Conservation (phyloP, 2,888 invertebrate genomes). For the Yponomeuta evonymella region DNA sequence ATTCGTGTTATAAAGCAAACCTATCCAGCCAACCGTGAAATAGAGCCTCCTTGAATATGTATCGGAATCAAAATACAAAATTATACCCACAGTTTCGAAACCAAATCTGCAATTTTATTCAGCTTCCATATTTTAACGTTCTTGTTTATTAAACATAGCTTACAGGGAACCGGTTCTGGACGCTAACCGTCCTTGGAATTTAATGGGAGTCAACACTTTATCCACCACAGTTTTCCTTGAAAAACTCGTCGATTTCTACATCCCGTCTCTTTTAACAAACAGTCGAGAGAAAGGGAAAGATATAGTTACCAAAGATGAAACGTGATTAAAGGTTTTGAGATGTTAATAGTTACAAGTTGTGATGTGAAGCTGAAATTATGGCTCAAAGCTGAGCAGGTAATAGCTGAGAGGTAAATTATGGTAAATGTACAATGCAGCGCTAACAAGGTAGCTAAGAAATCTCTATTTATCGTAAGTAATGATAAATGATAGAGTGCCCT, state of each 20-base stretch:
- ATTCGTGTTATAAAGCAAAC: too few species aligned
- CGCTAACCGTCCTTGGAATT: slow-evolving; percentile 53
- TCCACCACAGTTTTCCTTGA: background rate
- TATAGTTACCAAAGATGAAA: background rate
- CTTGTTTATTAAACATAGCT: slow-evolving; percentile 19
- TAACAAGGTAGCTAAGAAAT: slow-evolving; percentile 7
- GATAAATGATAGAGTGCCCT: slow-evolving; percentile 4
- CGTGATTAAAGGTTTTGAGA: slow-evolving; percentile 30
- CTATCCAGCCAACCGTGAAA: too few species aligned
- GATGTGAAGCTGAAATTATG: slow-evolving; percentile 49
- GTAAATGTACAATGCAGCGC: slow-evolving; percentile 5
- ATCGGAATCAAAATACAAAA: background rate
- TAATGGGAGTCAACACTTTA: slow-evolving; percentile 42
- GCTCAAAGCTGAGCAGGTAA: slow-evolving; percentile 28
- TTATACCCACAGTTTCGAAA: background rate
- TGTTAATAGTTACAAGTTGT: slow-evolving; percentile 67
- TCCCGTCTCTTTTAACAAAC: background rate
- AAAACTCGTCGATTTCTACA: background rate
- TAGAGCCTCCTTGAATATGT: too few species aligned
- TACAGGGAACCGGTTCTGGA: slow-evolving; percentile 17
- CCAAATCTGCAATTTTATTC: background rate
- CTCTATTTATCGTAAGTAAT: slow-evolving; percentile 10
- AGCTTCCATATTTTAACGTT: slow-evolving; percentile 10
- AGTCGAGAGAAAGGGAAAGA: background rate
- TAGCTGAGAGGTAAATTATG: slow-evolving; percentile 23